Percentiles rank a stretch among this genome's conserved stretches.
These are phyloP conservation scores for Vicugna pacos DNA, from an alignment of 2,113 vertebrate genomes.

Conservation along the genomic window DNA sequence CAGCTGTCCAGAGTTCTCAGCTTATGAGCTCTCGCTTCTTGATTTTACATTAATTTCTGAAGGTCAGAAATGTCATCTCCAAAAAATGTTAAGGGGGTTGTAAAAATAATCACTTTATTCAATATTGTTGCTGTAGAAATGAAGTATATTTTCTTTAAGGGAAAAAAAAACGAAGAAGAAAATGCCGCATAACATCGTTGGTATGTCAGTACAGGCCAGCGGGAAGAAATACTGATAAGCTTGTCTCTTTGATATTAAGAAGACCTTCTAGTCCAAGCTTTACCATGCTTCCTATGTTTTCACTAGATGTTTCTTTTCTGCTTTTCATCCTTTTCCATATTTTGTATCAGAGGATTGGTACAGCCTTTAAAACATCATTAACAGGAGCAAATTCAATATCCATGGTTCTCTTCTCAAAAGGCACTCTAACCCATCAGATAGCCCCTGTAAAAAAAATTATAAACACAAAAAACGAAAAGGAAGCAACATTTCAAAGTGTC, in stretches of 20 bases:
- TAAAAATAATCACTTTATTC: constrained; percentile 79
- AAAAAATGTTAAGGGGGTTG: constrained; percentile 33
- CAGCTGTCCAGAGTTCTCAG: background rate
- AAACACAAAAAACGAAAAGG: constrained; percentile 32
- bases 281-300: background rate
- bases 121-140: constrained; percentile 55
- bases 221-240: constrained; percentile 57
- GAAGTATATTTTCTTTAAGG: constrained; percentile 52
- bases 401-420: constrained; percentile 63
- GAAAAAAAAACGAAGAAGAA: constrained; percentile 58
- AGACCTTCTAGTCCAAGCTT: background rate
- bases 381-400: constrained; percentile 74
- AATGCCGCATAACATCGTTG: constrained; percentile 38
- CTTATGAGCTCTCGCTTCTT: background rate
- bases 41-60: constrained; percentile 32
- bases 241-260: constrained; percentile 20
- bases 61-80: constrained; percentile 52
- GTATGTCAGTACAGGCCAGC: background rate
- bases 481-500: constrained; percentile 2
- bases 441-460: constrained; percentile 88
- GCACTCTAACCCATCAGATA: constrained; percentile 95
- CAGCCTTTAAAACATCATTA: constrained; percentile 69
- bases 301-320: constrained; percentile 26
- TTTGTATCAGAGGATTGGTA: constrained; percentile 14
- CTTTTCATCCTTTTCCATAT: background rate